phyloP scores from a whole-genome alignment of 2,113 vertebrate genomes.

The Hemiscyllium ocellatum region DNA sequence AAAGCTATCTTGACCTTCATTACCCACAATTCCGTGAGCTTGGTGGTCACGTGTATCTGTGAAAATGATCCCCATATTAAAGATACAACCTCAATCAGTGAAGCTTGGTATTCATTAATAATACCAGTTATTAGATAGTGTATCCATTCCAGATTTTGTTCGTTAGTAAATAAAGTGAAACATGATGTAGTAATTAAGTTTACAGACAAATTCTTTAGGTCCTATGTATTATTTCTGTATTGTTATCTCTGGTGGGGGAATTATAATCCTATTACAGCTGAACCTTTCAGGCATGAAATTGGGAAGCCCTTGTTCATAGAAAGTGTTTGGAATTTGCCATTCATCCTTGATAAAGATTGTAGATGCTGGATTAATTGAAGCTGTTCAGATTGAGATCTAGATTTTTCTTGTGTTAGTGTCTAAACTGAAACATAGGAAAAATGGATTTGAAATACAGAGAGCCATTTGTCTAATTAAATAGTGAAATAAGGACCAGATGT shows the following conservation, averaged over 20 bases:
- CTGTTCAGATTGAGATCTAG: background rate
- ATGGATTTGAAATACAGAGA: background rate
- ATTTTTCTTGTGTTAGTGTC: background rate
- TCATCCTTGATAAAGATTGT: background rate
- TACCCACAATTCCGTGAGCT: background rate
- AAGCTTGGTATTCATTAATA: background rate
- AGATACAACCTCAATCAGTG: background rate
- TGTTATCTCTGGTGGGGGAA: background rate
- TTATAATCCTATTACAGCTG: background rate
- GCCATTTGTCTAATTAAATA: background rate
- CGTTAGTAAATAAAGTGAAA: background rate
- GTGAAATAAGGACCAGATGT: background rate
- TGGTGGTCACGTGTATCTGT: background rate
- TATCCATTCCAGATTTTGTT: background rate
- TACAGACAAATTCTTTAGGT: background rate
- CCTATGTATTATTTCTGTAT: background rate
- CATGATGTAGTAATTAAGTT: background rate
- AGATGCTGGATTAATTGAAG: background rate
- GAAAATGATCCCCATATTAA: background rate
- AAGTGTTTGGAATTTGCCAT: background rate
- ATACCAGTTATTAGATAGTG: background rate
- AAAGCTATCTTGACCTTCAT: background rate
- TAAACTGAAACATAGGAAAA: background rate
- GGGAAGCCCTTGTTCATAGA: background rate
- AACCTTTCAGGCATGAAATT: background rate